Conservation (phyloP, 1,140 invertebrate genomes). For the Araneus ventricosus region DNA sequence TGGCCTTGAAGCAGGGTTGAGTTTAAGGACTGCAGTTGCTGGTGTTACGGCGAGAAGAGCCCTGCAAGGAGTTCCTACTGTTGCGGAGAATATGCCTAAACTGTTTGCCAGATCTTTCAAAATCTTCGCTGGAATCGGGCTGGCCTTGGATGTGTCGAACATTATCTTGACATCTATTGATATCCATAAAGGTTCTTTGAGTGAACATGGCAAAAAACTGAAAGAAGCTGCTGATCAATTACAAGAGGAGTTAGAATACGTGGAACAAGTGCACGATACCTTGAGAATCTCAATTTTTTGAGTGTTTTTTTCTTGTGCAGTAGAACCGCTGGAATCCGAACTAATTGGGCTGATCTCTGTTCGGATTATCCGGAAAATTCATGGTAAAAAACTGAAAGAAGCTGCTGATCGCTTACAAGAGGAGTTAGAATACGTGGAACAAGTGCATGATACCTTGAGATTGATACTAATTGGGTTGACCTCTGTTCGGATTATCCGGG, state of each 20-base stretch:
- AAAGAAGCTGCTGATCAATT: background rate
- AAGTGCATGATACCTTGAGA: background rate
- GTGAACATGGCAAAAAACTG: background rate
- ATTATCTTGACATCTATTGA: slow-evolving; percentile 12
- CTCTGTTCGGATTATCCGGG: too few relatives aligned
- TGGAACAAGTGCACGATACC: background rate
- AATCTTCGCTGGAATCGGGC: background rate
- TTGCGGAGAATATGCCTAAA: background rate
- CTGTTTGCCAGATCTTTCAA: background rate
- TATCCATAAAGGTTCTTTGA: slow-evolving; percentile 23
- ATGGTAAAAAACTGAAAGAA: background rate
- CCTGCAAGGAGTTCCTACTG: background rate
- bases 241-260: background rate
- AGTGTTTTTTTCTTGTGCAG: background rate
- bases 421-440: background rate
- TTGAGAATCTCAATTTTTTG: background rate
- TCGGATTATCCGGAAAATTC: too few relatives aligned
- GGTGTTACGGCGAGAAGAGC: background rate
- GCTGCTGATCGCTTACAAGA: background rate
- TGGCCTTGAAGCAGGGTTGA: background rate
- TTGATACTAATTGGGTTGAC: too few relatives aligned
- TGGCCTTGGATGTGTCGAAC: background rate
- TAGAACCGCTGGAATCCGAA: too few relatives aligned
- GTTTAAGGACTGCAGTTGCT: background rate
- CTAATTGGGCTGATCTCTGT: too few relatives aligned